These are phyloP conservation scores for Hemicentrotus pulcherrimus DNA, from an alignment of 35 echinoderm and acorn worm species.

Conservation along the genomic window DNA sequence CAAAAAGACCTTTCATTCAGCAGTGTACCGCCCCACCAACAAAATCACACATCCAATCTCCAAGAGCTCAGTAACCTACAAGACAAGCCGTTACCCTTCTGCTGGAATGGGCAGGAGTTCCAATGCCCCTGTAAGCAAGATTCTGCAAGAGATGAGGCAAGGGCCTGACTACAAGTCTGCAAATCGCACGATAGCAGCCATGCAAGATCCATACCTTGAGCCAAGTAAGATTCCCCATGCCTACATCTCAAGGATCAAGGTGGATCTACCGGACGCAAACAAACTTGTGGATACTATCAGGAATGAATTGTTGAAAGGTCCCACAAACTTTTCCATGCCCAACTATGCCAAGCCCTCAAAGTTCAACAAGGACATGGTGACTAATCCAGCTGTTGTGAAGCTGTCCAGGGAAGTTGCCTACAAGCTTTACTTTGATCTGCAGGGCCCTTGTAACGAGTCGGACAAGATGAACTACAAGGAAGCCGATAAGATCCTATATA, in stretches of 20 bases:
- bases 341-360: conserved; percentile 47
- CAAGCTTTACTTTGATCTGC: conserved; percentile 56
- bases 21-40: conserved; percentile 29
- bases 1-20: conserved; percentile 56
- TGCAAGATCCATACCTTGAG: conserved; percentile 28
- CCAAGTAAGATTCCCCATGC: conserved; percentile 38
- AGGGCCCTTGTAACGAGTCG: conserved; percentile 30
- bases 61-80: conserved; percentile 24
- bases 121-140: conserved; percentile 31
- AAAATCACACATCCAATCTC: background rate
- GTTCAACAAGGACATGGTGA: conserved; percentile 44
- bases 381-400: conserved; percentile 49
- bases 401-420: conserved; percentile 53
- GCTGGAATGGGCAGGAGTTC: background rate
- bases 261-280: conserved; percentile 27
- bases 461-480: conserved; percentile 45
- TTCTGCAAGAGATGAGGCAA: conserved; percentile 6
- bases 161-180: background rate
- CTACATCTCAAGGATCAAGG: conserved; percentile 46
- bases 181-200: background rate
- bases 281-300: conserved; percentile 41
- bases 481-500: conserved; percentile 47
- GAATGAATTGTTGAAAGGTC: conserved; percentile 14
- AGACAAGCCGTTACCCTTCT: background rate
- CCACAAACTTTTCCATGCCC: conserved; percentile 22